These are phyloP conservation scores for Eubucco bourcierii DNA, from an alignment of 2,113 vertebrate genomes.

Conservation along the genomic window DNA sequence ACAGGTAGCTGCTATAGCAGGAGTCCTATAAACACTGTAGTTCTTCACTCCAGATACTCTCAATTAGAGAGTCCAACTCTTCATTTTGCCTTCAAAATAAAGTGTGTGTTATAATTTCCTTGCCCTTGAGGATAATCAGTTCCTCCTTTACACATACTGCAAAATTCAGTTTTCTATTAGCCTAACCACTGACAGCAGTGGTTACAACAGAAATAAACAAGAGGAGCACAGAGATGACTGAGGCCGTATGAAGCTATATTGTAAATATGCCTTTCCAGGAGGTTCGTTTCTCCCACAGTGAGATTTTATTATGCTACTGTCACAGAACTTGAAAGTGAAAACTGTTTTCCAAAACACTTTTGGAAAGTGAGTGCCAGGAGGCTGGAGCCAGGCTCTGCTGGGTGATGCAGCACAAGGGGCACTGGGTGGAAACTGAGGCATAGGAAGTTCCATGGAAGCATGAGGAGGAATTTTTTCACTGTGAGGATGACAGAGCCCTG, in stretches of 20 bases:
- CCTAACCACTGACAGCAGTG: not conserved
- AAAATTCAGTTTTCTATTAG: slow-evolving; percentile 28
- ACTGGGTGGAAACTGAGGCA: no score
- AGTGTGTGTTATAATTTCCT: not conserved
- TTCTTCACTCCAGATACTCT: not conserved
- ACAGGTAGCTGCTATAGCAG: not conserved
- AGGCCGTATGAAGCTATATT: not conserved
- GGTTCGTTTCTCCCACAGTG: rapidly evolving
- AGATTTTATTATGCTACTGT: not conserved
- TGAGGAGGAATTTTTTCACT: no score
- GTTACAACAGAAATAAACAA: slow-evolving; percentile 19
- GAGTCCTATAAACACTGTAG: not conserved
- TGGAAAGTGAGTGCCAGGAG: no score
- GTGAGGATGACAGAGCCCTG: no score
- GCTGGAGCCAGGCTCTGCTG: no score
- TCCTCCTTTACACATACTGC: not conserved
- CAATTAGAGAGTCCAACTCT: not conserved
- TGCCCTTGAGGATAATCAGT: not conserved
- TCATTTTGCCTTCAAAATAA: not conserved
- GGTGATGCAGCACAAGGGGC: no score
- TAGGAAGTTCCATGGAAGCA: no score
- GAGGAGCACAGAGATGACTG: not conserved
- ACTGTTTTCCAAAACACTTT: not conserved
- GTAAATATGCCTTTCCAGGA: not conserved
- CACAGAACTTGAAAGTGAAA: not conserved